These are phyloP conservation scores for Papilio machaon DNA, from an alignment of 1,140 invertebrate genomes.

Conservation along the genomic window DNA sequence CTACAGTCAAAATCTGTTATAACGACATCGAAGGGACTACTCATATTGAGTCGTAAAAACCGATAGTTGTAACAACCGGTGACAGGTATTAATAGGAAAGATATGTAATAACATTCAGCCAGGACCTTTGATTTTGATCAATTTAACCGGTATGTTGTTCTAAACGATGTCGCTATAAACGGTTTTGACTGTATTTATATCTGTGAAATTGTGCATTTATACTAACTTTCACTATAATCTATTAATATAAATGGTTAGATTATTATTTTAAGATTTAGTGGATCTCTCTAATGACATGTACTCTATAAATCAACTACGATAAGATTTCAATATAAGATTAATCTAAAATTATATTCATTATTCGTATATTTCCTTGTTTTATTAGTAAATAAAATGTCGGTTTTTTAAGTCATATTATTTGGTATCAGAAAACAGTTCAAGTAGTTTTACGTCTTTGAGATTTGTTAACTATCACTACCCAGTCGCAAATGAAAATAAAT, in stretches of 20 bases:
- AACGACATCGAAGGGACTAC: too few relatives aligned
- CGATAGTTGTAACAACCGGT: too few relatives aligned
- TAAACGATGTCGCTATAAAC: too few relatives aligned
- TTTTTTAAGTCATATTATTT: conserved; percentile 11
- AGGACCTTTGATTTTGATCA: too few relatives aligned
- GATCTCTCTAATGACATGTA: background rate
- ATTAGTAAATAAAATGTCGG: background rate
- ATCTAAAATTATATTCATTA: background rate
- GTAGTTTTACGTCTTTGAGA: conserved; percentile 53
- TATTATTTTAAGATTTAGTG: background rate
- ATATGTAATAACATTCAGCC: too few relatives aligned
- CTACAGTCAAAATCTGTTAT: too few relatives aligned
- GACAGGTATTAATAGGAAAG: too few relatives aligned
- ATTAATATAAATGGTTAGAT: background rate
- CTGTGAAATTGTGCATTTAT: conserved; percentile 4
- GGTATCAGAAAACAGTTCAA: conserved; percentile 50
- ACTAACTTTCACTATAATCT: background rate
- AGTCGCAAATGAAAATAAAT: conserved; percentile 74
- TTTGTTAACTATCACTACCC: conserved; percentile 67
- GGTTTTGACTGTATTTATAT: too few relatives aligned
- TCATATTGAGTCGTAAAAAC: too few relatives aligned
- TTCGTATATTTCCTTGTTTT: background rate
- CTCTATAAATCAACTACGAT: background rate
- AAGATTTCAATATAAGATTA: background rate
- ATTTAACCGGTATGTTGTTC: too few relatives aligned